Evolutionary conservation across 2,113 vertebrate species (phyloP).

Genomic region (Gnathonemus echidnorhynchus): DNA sequence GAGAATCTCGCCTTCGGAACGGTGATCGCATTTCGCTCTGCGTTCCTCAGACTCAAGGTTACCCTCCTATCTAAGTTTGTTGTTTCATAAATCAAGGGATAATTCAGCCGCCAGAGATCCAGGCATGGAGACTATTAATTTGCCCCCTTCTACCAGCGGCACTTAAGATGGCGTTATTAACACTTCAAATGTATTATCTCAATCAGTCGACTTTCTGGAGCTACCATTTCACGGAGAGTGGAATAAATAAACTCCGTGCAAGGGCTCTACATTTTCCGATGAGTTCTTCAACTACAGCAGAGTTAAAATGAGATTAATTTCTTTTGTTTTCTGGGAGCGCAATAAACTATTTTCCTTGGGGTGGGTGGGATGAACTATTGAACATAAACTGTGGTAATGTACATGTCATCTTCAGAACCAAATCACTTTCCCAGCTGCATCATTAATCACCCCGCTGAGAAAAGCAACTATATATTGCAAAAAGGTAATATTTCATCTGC

Average conservation of each 20-base stretch:
- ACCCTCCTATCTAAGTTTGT: slow-evolving; percentile 57
- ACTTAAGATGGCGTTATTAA: slow-evolving; percentile 52
- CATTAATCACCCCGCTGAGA: slow-evolving; percentile 17
- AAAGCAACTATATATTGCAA: neutral
- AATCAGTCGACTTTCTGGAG: slow-evolving; percentile 39
- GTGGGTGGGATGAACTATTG: neutral
- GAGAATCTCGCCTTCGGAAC: slow-evolving; percentile 38
- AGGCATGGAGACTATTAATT: slow-evolving; percentile 53
- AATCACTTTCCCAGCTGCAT: slow-evolving; percentile 11
- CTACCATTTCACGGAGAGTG: slow-evolving; percentile 24
- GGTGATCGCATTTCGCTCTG: slow-evolving; percentile 53
- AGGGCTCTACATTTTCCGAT: neutral
- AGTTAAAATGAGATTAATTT: slow-evolving; percentile 23
- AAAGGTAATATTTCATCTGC: slow-evolving; percentile 18
- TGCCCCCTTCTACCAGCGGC: slow-evolving; percentile 41
- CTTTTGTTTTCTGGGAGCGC: slow-evolving; percentile 18
- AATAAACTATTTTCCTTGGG: slow-evolving; percentile 11
- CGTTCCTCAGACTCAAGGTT: slow-evolving; percentile 66
- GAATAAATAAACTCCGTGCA: slow-evolving; percentile 34
- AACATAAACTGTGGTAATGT: slow-evolving; percentile 23
- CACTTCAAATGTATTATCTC: slow-evolving; percentile 58
- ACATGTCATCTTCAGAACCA: slow-evolving; percentile 18
- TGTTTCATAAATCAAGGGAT: slow-evolving; percentile 70
- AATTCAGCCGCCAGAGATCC: slow-evolving; percentile 62
- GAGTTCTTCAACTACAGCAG: neutral